A percentile compares a stretch with the other conserved stretches of the same genome.
Conservation (phyloP, 1,140 invertebrate genomes). For the Berghia stephanieae region DNA sequence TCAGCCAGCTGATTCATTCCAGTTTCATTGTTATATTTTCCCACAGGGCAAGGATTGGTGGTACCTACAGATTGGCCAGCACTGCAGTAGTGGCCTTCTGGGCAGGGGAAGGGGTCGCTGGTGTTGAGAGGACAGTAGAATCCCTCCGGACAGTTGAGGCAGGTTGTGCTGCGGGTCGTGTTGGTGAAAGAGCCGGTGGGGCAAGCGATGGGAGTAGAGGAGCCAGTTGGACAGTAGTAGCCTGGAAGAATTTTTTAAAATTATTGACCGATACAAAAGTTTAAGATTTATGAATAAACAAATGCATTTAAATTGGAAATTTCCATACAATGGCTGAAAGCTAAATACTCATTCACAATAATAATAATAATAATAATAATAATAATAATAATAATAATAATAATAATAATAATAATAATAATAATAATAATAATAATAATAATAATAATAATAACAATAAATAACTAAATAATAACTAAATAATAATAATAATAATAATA, state of each 20-base stretch:
- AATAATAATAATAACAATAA: no score
- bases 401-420: no score
- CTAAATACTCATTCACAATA: neutral
- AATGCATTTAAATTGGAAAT: neutral
- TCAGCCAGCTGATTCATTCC: slow-evolving; percentile 35
- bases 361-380: no score
- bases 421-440: no score
- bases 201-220: slow-evolving; percentile 49
- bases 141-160: slow-evolving; percentile 53
- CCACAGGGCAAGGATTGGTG: slow-evolving; percentile 49
- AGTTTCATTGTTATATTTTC: slow-evolving; percentile 61
- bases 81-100: slow-evolving; percentile 53
- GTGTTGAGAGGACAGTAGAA: slow-evolving; percentile 57
- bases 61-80: slow-evolving; percentile 22
- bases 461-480: no score
- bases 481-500: no score
- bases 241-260: no score
- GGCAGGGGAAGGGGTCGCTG: slow-evolving; percentile 54
- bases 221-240: slow-evolving; percentile 53
- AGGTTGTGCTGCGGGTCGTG: slow-evolving; percentile 43
- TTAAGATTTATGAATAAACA: neutral
- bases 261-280: no score
- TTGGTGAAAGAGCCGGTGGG: slow-evolving; percentile 51
- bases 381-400: no score
- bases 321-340: neutral